phyloP scores from a whole-genome alignment of 1,140 invertebrate genomes.

The Rhyacophila brunnea region DNA sequence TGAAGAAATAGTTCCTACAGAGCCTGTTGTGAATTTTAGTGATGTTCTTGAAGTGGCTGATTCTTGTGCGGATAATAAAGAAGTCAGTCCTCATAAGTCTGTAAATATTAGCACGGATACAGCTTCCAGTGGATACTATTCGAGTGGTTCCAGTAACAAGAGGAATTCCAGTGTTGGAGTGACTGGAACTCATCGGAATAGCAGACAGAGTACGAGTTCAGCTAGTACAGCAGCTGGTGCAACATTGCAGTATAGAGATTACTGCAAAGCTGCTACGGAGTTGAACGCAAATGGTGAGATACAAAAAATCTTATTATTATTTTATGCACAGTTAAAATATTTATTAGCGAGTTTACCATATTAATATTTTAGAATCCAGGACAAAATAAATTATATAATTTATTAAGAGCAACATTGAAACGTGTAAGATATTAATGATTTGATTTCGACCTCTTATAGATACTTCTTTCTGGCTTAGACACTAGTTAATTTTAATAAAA shows the following conservation, averaged over 20 bases:
- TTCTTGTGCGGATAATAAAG: slow-evolving; percentile 37
- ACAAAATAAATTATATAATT: too few relatives aligned
- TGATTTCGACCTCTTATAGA: too few relatives aligned
- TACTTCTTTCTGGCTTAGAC: too few relatives aligned
- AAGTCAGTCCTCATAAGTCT: slow-evolving; percentile 51
- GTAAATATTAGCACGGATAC: slow-evolving; percentile 53
- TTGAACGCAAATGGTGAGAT: slow-evolving; percentile 51
- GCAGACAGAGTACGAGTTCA: slow-evolving; percentile 49
- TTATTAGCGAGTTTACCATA: too few relatives aligned
- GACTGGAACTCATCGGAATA: slow-evolving; percentile 41
- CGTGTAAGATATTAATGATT: too few relatives aligned
- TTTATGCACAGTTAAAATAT: too few relatives aligned
- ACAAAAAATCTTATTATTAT: too few relatives aligned
- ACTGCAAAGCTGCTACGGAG: slow-evolving; percentile 50
- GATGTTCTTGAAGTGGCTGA: slow-evolving; percentile 15
- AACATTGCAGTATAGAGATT: slow-evolving; percentile 38
- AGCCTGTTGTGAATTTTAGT: slow-evolving; percentile 27
- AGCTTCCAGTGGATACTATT: slow-evolving; percentile 51
- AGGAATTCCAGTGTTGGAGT: slow-evolving; percentile 41
- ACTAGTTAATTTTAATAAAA: too few relatives aligned
- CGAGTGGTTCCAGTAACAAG: slow-evolving; percentile 47
- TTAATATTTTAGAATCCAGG: too few relatives aligned
- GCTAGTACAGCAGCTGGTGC: slow-evolving; percentile 40
- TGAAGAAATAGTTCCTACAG: slow-evolving; percentile 43
- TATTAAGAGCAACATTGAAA: too few relatives aligned